Conservation (phyloP, 2,113 vertebrate species). For the Oryzias celebensis region DNA sequence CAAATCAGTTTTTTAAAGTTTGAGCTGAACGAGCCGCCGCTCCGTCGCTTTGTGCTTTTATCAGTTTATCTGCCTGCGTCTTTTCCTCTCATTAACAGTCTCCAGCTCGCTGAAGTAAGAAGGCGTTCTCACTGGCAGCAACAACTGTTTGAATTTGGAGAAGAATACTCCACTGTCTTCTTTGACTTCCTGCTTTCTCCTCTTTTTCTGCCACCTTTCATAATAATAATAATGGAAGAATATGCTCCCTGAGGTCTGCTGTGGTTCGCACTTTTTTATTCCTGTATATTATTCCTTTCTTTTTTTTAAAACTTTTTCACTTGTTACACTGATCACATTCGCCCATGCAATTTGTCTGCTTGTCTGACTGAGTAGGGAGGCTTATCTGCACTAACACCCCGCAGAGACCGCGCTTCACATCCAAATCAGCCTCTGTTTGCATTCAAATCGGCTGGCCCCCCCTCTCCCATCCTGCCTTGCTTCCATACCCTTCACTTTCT, state of each 20-base stretch:
- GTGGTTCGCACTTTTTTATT: slow-evolving; percentile 8
- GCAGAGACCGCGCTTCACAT: slow-evolving; percentile 31
- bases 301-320: slow-evolving; percentile 6
- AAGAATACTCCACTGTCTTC: slow-evolving; percentile 27
- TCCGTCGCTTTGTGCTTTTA: slow-evolving; percentile 30
- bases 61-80: slow-evolving; percentile 38
- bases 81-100: slow-evolving; percentile 45
- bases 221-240: slow-evolving; percentile 59
- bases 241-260: slow-evolving; percentile 43
- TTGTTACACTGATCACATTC: slow-evolving; percentile 72
- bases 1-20: slow-evolving; percentile 12
- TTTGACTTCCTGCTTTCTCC: slow-evolving; percentile 22
- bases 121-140: slow-evolving; percentile 67
- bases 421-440: slow-evolving; percentile 54
- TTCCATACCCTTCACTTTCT: slow-evolving; percentile 4
- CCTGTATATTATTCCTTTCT: not conserved
- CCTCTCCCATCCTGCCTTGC: slow-evolving; percentile 27
- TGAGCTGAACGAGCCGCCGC: slow-evolving; percentile 22
- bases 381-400: slow-evolving; percentile 68
- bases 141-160: slow-evolving; percentile 59
- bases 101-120: slow-evolving; percentile 42
- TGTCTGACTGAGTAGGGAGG: slow-evolving; percentile 63
- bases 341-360: slow-evolving; percentile 67
- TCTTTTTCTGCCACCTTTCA: slow-evolving; percentile 42
- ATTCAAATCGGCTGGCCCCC: slow-evolving; percentile 62